These are phyloP conservation scores for Ploceus nigricollis DNA, from an alignment of 2,113 vertebrate genomes.

Conservation along the genomic window DNA sequence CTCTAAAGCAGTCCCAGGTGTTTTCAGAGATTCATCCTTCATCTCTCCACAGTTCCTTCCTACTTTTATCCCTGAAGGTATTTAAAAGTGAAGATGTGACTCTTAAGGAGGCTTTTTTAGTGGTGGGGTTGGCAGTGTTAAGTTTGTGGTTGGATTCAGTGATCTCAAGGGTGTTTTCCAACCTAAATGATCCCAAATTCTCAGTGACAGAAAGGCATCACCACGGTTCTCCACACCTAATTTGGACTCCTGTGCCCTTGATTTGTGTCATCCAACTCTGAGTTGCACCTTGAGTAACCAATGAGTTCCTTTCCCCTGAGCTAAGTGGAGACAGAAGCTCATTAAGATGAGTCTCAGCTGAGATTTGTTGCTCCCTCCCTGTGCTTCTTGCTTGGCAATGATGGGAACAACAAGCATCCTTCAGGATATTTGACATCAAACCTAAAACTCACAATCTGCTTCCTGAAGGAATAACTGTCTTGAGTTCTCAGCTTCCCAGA, in stretches of 20 bases:
- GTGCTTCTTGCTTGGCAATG: not conserved
- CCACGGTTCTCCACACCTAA: too few species aligned
- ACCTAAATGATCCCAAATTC: not conserved
- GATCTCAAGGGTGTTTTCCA: not conserved
- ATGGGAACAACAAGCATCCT: not conserved
- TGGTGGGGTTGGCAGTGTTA: not conserved
- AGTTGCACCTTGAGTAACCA: not conserved
- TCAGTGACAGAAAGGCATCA: not conserved
- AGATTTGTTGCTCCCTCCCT: not conserved
- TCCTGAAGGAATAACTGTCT: not conserved
- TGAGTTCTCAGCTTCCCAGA: not conserved
- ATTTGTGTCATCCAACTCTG: not conserved
- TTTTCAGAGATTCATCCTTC: not conserved
- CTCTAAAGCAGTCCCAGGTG: not conserved
- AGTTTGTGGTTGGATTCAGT: not conserved
- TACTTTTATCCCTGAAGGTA: not conserved
- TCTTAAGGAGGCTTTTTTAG: accelerated
- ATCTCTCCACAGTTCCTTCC: not conserved
- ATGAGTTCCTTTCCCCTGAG: not conserved
- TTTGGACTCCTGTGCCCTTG: not conserved
- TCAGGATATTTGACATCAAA: not conserved
- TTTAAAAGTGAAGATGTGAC: not conserved
- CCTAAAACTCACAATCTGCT: not conserved
- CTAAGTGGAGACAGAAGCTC: not conserved
- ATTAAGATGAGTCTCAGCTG: not conserved